Base-by-base conservation (phyloP, 2,113 vertebrate species). In the Mola mola region DNA sequence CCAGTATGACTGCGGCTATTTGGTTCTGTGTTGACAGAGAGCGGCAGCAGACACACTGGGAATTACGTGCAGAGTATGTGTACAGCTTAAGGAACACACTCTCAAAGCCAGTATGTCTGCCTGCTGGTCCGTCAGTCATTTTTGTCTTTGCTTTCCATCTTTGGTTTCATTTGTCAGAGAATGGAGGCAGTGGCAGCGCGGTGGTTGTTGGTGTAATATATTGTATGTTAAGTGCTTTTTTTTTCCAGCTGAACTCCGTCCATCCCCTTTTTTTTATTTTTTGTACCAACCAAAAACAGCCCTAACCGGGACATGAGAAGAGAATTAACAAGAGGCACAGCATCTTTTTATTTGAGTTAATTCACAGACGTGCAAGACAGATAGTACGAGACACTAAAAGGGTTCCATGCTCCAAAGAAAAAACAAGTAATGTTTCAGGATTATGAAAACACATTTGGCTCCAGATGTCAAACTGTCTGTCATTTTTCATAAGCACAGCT, bases 401-500 rank as follows among this genome's bases (percentile, higher is more conserved):
- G 19, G 31, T 57, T 51, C 33, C 17, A 50, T 78, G 58, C 75
- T 72, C 62, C 49, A 60, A 22, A 58, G 55, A 57, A 65, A 29
- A 47, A 64, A 71, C 53, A 61, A 52, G 46, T 33, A 26, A 72
- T 77, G 34, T 63, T 82, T 86, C 64, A 70, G 40, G 58, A 70
- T 66, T 69, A 79, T 79, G 65, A 69, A 85, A 84, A 59, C 19
- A 51, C 47, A 73, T 73, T 76, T 59, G 33, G 55, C 76, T 66
- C 41, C 43, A 60, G 70, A 86, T 74, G 79, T 87, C 82, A 84
- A 79, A 59, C 59, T 49, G 49, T 61, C 52, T 68, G 74, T 81
- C 60, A 62, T 78, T 78, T 64, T 67, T 82, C 55, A 69, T 79
- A 77, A 79, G 49, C 79, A 78, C 82, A 84, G 78, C 66, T 80